Conservation (phyloP, 2,888 invertebrate species). For the Temnothorax unifasciatus region DNA sequence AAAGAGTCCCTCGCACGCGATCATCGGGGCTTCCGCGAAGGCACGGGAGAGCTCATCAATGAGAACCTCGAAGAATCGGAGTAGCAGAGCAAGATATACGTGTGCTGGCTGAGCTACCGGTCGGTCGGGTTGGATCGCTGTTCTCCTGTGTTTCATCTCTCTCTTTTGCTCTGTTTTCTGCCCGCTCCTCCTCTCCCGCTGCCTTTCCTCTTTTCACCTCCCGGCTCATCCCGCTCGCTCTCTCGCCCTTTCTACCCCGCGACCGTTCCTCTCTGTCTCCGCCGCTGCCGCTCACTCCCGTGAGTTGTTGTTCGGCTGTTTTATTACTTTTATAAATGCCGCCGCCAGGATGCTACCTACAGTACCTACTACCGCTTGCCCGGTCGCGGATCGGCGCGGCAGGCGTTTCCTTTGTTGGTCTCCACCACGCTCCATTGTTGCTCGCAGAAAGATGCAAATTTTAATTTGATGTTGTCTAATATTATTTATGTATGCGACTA, state of each 20-base stretch:
- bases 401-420: constrained; percentile 81
- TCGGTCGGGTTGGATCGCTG: constrained; percentile 85
- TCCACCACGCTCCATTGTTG: constrained; percentile 79
- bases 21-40: constrained; percentile 10
- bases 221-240: constrained; percentile 66
- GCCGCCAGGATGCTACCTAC: constrained; percentile 68
- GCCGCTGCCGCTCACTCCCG: constrained; percentile 70
- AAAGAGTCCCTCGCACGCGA: constrained; percentile 26
- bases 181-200: constrained; percentile 70
- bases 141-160: constrained; percentile 81
- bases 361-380: constrained; percentile 48
- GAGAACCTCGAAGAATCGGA: constrained; percentile 83
- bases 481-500: constrained; percentile 80
- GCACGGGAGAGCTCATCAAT: constrained; percentile 73
- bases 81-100: constrained; percentile 83
- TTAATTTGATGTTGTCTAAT: constrained; percentile 83
- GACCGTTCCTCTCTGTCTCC: constrained; percentile 64
- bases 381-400: constrained; percentile 58
- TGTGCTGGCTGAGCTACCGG: constrained; percentile 83
- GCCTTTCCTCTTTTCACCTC: constrained; percentile 74
- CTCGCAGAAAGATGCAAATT: constrained; percentile 80
- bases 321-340: constrained; percentile 83
- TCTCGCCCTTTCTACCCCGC: constrained; percentile 67
- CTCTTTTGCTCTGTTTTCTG: constrained; percentile 75
- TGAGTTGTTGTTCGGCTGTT: constrained; percentile 82